Evolutionary conservation across 2,797 vertebrate species (phyloP).

Genomic region (Telmatherina bonti): DNA sequence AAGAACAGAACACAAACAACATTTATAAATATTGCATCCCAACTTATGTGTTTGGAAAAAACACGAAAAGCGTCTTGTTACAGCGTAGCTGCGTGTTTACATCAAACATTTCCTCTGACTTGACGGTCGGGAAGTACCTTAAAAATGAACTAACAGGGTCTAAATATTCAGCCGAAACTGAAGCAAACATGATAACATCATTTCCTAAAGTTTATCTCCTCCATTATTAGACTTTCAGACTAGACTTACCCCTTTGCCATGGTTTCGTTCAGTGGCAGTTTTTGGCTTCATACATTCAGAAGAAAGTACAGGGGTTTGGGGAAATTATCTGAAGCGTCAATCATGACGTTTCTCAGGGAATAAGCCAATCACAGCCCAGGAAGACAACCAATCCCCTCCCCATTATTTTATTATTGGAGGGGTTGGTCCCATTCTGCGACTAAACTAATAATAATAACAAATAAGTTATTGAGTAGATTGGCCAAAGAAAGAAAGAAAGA

Average conservation of each 20-base stretch:
- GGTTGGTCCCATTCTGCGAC: background rate
- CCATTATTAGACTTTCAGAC: no score
- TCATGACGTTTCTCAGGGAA: background rate
- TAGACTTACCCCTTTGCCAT: slow-evolving; percentile 69
- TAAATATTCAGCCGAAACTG: background rate
- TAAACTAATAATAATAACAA: background rate
- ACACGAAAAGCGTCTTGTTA: background rate
- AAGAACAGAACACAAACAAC: background rate
- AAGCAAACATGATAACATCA: rapidly evolving
- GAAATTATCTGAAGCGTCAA: slow-evolving; percentile 19
- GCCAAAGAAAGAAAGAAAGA: no score
- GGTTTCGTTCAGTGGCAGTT: slow-evolving; percentile 5
- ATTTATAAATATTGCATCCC: background rate
- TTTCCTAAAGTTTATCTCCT: rapidly evolving
- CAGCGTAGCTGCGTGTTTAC: slow-evolving; percentile 20
- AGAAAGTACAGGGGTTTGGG: no score
- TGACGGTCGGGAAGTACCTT: no score
- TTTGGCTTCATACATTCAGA: background rate
- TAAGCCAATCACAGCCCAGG: slow-evolving; percentile 45
- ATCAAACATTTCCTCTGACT: background rate
- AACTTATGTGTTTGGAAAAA: background rate
- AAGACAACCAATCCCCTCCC: background rate
- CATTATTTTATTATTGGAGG: rapidly evolving
- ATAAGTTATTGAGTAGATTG: no score
- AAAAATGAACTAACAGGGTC: background rate